phyloP scores from a whole-genome alignment of 1,140 invertebrate species.

The Pararge aegeria region DNA sequence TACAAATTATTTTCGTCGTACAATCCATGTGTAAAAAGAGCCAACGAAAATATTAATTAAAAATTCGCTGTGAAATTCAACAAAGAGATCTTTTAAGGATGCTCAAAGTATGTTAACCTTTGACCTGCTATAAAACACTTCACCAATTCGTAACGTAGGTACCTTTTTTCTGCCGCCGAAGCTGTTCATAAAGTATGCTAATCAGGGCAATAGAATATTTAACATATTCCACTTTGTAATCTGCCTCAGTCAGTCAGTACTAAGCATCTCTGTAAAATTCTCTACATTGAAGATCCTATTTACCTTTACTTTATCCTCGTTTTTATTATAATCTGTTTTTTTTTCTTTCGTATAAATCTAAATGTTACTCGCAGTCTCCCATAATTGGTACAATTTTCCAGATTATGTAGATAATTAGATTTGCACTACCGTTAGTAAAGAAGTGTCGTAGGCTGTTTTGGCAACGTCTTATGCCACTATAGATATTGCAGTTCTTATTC shows the following conservation, averaged over 20 bases:
- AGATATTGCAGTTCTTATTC: no score
- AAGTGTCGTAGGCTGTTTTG: no score
- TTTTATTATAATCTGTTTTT: not conserved
- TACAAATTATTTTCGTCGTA: no score
- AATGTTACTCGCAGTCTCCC: no score
- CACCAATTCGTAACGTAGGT: conserved; percentile 15
- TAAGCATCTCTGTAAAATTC: not conserved
- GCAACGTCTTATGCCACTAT: no score
- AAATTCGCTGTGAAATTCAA: not conserved
- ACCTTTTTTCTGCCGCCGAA: conserved; percentile 30
- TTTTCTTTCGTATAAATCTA: not conserved
- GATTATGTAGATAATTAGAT: no score
- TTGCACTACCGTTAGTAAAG: no score
- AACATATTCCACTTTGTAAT: conserved; percentile 43
- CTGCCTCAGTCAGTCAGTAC: conserved; percentile 27
- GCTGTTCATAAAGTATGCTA: conserved; percentile 42
- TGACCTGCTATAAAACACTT: not conserved
- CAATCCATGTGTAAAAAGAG: not conserved
- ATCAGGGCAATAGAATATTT: conserved; percentile 54
- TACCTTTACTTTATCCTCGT: not conserved
- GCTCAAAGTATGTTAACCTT: not conserved
- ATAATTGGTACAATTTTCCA: no score
- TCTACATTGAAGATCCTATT: not conserved
- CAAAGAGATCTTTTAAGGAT: not conserved
- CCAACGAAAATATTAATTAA: not conserved